A percentile compares a stretch with the other conserved stretches of the same genome.
Evolutionary conservation across 2,113 vertebrate genomes (phyloP).

Genomic region (Empidonax traillii): DNA sequence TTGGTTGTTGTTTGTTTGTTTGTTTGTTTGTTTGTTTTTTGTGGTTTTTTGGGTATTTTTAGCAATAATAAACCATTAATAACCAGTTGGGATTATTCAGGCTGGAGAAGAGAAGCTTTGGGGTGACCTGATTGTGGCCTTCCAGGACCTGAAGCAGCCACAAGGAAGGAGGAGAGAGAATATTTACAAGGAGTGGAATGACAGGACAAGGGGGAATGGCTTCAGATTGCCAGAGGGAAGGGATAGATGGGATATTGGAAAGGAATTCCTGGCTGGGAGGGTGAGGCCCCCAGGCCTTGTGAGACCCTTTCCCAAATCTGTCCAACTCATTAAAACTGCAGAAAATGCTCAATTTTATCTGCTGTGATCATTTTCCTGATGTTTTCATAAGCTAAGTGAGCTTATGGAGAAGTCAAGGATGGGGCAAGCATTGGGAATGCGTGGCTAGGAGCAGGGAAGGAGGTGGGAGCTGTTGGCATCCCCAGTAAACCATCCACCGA

Average conservation of each 20-base stretch:
- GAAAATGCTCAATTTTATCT: not conserved
- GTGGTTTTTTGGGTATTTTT: fast-evolving
- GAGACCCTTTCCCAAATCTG: not conserved
- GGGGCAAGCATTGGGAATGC: not conserved
- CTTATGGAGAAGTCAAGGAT: not conserved
- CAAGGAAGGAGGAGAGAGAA: not conserved
- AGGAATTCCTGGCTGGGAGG: not conserved
- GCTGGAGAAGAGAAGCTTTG: not conserved
- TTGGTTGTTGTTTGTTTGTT: no score
- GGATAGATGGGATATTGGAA: not conserved
- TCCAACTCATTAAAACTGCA: not conserved
- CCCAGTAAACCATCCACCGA: not conserved
- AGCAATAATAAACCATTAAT: not conserved
- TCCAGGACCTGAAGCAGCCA: not conserved
- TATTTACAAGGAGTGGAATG: not conserved
- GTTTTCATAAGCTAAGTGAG: not conserved
- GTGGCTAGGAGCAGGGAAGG: not conserved
- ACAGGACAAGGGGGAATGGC: not conserved
- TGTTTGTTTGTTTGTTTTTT: not conserved
- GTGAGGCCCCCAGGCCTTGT: not conserved
- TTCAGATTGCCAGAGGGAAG: not conserved
- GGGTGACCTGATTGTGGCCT: not conserved
- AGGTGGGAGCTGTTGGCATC: not conserved
- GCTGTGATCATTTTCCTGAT: not conserved
- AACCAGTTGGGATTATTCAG: not conserved